Conservation (phyloP, 2,113 vertebrate genomes). For the Anser brachyrhynchus region DNA sequence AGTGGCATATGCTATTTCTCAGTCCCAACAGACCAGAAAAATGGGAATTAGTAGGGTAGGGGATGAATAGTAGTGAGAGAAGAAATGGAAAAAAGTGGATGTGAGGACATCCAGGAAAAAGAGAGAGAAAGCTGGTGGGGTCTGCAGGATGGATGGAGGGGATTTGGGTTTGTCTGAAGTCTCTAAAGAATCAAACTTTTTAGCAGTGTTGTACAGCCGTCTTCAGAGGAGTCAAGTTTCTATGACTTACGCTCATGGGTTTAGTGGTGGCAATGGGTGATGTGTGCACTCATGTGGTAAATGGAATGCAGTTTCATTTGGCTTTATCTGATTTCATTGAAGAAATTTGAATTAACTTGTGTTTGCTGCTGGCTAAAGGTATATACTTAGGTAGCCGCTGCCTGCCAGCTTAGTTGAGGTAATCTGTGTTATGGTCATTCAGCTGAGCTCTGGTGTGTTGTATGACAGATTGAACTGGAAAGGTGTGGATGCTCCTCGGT, state of each 20-base stretch:
- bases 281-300: accelerated
- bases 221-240: not conserved
- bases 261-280: not conserved
- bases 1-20: not conserved
- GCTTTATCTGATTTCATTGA: not conserved
- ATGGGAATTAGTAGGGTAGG: not conserved
- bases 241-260: not conserved
- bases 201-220: not conserved
- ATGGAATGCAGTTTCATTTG: not conserved
- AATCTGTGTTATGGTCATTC: not conserved
- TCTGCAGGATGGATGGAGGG: not conserved
- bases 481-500: not conserved
- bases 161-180: not conserved
- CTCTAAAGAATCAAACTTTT: not conserved
- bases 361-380: not conserved
- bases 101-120: not conserved
- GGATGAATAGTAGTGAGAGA: not conserved
- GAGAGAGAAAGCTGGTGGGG: not conserved
- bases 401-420: not conserved
- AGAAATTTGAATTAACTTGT: not conserved
- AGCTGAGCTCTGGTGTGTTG: not conserved
- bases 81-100: not conserved
- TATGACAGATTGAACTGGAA: not conserved
- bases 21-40: not conserved
- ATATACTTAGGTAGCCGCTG: not conserved